Evolutionary conservation across 2,888 invertebrate genomes (phyloP).

Genomic region (Caenorhabditis sp.): DNA sequence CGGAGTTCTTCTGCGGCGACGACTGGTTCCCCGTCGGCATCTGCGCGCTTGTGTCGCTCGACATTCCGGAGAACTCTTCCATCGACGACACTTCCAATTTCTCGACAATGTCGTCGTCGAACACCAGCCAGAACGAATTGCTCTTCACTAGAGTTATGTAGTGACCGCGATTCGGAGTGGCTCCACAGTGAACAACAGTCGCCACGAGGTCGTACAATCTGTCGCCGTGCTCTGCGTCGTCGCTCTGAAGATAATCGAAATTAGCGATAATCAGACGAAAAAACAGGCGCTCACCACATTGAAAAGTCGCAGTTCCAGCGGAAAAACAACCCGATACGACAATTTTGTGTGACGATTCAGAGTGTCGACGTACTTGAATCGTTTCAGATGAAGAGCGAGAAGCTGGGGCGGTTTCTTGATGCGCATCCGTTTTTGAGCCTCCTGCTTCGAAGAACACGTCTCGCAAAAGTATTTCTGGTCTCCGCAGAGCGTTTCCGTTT

Average conservation of each 20-base stretch:
- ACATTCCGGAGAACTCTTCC: slow-evolving; percentile 99
- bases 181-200: slow-evolving; percentile 99
- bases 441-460: slow-evolving; percentile 71
- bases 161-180: slow-evolving; percentile 98
- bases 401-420: slow-evolving; percentile 98
- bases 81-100: slow-evolving; percentile 99
- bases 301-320: slow-evolving; percentile 94
- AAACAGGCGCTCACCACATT: slow-evolving; percentile 90
- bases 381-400: slow-evolving; percentile 94
- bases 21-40: slow-evolving; percentile 31
- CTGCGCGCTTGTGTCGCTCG: slow-evolving; percentile 55
- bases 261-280: too few species aligned
- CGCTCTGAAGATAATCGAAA: slow-evolving; percentile 85
- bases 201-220: slow-evolving; percentile 98
- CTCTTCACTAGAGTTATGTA: slow-evolving; percentile 99
- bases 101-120: slow-evolving; percentile 99
- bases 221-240: slow-evolving; percentile 98
- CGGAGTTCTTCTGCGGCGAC: slow-evolving; percentile 91
- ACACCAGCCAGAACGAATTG: slow-evolving; percentile 98
- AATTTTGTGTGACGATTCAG: slow-evolving; percentile 98
- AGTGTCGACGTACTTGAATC: slow-evolving; percentile 87
- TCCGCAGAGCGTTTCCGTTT: slow-evolving; percentile 97
- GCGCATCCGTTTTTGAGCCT: slow-evolving; percentile 85
- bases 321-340: slow-evolving; percentile 98
- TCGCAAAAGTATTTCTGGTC: slow-evolving; percentile 83